Evolutionary conservation across 1,140 invertebrate genomes (phyloP).

Genomic region (Leguminivora glycinivorella): DNA sequence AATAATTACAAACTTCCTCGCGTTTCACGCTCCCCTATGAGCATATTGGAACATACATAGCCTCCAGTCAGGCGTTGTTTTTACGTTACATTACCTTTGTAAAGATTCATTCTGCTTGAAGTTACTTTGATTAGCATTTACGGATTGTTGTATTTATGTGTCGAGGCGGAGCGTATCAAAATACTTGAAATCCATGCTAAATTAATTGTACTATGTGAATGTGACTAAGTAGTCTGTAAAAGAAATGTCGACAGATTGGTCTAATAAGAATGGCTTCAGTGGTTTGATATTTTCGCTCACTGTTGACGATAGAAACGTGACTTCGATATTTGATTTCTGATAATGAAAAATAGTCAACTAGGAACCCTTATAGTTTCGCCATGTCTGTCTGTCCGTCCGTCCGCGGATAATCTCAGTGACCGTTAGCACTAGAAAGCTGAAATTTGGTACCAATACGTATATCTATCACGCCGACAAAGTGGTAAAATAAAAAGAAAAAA

Average conservation of each 20-base stretch:
- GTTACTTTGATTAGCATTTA: background rate
- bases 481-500: too few species aligned
- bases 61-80: slow-evolving; percentile 4
- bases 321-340: too few species aligned
- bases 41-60: slow-evolving; percentile 19
- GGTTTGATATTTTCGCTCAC: too few species aligned
- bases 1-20: slow-evolving; percentile 13
- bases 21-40: slow-evolving; percentile 9
- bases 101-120: slow-evolving; percentile 13
- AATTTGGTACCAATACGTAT: too few species aligned
- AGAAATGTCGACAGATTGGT: background rate
- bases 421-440: too few species aligned
- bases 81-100: slow-evolving; percentile 20
- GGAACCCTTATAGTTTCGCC: too few species aligned
- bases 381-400: too few species aligned
- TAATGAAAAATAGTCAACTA: too few species aligned
- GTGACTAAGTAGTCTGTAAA: background rate
- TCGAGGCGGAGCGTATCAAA: background rate
- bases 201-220: background rate
- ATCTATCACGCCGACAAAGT: too few species aligned
- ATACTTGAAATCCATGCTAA: background rate
- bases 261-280: background rate
- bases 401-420: too few species aligned
- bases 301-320: too few species aligned
- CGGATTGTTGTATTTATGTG: slow-evolving; percentile 2